Base-by-base conservation (phyloP, 1,140 invertebrate species). In the Cydia splendana region DNA sequence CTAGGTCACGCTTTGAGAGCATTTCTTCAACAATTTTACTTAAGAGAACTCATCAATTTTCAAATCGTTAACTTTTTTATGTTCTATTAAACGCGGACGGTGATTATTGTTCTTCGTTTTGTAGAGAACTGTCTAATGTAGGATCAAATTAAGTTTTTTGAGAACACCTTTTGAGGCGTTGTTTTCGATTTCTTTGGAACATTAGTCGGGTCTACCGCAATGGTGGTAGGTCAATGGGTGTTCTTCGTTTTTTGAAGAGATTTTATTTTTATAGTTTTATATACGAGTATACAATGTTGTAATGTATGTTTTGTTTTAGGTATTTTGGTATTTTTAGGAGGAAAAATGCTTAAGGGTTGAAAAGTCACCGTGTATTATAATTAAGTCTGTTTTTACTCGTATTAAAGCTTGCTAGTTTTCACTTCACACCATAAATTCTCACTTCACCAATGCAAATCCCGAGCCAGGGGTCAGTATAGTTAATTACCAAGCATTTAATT, bases 21-120 rank as follows among this genome's bases (percentile, higher is more conserved):
- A 78, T 80, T 79, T 79, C 81, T 81, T 71, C 74, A 79, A 78
- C 76, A 84, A 86, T 85, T 86, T 86, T 84, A 80, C 38, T 10
- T 42, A 42, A 82, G 81, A 82, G 79, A 83, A 79, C 80, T 84
- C 82, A 81, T 85, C 81, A 84, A 85, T 83, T 86, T 81, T 74
- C 69, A 51, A 75, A 76, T 81, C 75, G 81, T 83, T 79, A 80
- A 75, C 34, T 83, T 81, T 82, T 77, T 75, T 78, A 71, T 48
- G 15, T 48, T 76, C 69, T 80, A 78, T 80, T 77, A 78, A 76
- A 34, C 67, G 73, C 76, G 81, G 79, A 79, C 77, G 65, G 76
- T 48, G 65, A 84, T 67, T 80, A 81, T 80, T 79, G 76, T 76
- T 67, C 74, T 77, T 77, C 57, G 57, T 62, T 62, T 62, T 62